Percentiles rank a stretch among this genome's conserved stretches.
These are phyloP conservation scores for Poeciliopsis prolifica DNA, from an alignment of 2,113 vertebrate genomes.

Conservation along the genomic window DNA sequence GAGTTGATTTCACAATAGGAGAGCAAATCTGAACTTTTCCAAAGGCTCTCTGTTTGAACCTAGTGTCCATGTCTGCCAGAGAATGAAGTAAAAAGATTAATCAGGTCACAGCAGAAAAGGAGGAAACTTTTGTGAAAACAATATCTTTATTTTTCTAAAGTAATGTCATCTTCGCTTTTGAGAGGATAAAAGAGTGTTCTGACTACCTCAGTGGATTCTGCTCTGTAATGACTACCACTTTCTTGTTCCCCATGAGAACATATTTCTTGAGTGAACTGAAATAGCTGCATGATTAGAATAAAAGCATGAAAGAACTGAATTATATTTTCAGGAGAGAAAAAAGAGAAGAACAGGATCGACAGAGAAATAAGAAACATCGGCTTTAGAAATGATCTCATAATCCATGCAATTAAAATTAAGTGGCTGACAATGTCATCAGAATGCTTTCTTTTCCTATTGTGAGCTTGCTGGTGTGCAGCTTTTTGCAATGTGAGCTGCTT, in stretches of 20 bases:
- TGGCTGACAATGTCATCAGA: slow-evolving; percentile 54
- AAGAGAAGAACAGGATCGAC: slow-evolving; percentile 39
- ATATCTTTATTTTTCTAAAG: neutral
- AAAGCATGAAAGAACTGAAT: slow-evolving; percentile 49
- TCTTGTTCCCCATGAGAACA: slow-evolving; percentile 12
- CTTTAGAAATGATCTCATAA: slow-evolving; percentile 68
- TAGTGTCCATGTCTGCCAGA: slow-evolving; percentile 5
- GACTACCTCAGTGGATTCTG: neutral
- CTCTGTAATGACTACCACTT: slow-evolving; percentile 24
- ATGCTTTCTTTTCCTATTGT: slow-evolving; percentile 28
- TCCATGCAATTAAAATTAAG: slow-evolving; percentile 71
- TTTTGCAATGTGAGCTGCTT: slow-evolving; percentile 29
- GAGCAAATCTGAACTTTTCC: neutral
- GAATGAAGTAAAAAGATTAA: slow-evolving; percentile 20
- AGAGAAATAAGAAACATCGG: slow-evolving; percentile 70
- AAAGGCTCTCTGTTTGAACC: slow-evolving; percentile 6
- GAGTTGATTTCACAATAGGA: slow-evolving; percentile 10
- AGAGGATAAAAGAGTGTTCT: neutral
- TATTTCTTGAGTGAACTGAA: slow-evolving; percentile 22
- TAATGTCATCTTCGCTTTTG: slow-evolving; percentile 9
- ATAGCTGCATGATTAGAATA: slow-evolving; percentile 31
- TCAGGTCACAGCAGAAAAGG: slow-evolving; percentile 12
- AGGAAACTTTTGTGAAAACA: slow-evolving; percentile 9
- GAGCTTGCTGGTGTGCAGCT: slow-evolving; percentile 12
- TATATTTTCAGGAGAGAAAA: slow-evolving; percentile 60